Evolutionary conservation across 2,888 invertebrate genomes (phyloP).

Genomic region (Perizoma affinitatum): DNA sequence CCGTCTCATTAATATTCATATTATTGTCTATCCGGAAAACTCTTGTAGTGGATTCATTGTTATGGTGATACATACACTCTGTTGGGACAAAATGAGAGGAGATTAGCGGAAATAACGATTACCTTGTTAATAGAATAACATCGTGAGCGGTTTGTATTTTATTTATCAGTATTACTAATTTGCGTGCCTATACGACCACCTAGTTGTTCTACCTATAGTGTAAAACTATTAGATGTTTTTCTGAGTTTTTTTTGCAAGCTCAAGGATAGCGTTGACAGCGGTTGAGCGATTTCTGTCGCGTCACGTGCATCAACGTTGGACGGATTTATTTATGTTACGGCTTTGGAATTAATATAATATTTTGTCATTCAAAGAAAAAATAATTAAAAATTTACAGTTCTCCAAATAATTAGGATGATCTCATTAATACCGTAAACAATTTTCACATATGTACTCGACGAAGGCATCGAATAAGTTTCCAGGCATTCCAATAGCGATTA

Average conservation of each 20-base stretch:
- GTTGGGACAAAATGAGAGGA: slow-evolving; percentile 60
- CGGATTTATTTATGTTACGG: background rate
- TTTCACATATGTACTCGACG: too few species aligned
- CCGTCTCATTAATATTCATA: slow-evolving; percentile 66
- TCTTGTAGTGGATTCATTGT: slow-evolving; percentile 70
- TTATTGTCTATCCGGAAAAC: slow-evolving; percentile 65
- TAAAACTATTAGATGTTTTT: slow-evolving; percentile 28
- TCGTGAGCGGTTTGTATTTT: slow-evolving; percentile 42
- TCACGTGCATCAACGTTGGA: slow-evolving; percentile 16
- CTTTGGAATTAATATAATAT: background rate
- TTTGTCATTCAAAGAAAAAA: slow-evolving; percentile 5
- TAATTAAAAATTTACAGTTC: background rate
- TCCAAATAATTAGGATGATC: too few species aligned
- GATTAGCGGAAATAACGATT: slow-evolving; percentile 70
- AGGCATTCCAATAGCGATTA: too few species aligned
- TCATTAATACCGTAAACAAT: too few species aligned
- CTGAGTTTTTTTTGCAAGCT: slow-evolving; percentile 32
- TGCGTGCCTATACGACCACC: slow-evolving; percentile 23
- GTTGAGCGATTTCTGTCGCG: slow-evolving; percentile 44
- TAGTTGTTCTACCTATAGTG: slow-evolving; percentile 15
- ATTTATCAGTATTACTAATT: slow-evolving; percentile 52
- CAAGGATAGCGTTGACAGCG: slow-evolving; percentile 39
- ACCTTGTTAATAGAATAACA: slow-evolving; percentile 54
- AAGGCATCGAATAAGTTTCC: too few species aligned
- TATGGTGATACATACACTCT: slow-evolving; percentile 68